Evolutionary conservation across 2,888 invertebrate genomes (phyloP), one percentile per base, ranked within the genome.

Genomic region (Andricus curvator): DNA sequence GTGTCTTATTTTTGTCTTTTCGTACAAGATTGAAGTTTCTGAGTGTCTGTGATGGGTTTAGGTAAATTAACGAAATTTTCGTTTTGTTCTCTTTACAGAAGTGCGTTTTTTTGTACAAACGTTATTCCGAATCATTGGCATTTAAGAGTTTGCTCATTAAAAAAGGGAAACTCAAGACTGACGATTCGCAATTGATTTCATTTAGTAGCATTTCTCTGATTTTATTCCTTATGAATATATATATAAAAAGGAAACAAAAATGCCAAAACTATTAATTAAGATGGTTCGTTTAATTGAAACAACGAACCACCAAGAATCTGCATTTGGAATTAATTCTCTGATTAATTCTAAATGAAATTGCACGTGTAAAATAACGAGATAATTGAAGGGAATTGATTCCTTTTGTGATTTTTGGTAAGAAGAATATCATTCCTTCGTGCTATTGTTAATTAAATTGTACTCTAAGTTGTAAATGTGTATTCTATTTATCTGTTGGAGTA

Each of bases 391-490:
- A 33, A 77, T 77, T 77, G 29, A 56, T 62, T 70, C 64, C 8
- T 0, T 29, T 25, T 64, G 64, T 64, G 17, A 51, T 74, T 33
- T 37, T 37, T 51, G 62, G 60, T 25, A 78, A 62, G 33, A 56
- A 74, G 51, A 44, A 44, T 51, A 80, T 70, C 60, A 41, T 80
- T 74, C 78, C 70, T 78, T 80, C 65, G 65, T 74, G 78, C 78
- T 78, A 44, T 80, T 64, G 41, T 74, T 62, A 41, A 64, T 64
- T 80, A 48, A 22, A 65, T 65, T 74, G 17, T 29, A 64, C 64
- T 64, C 25, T 62, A 62, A 62, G 62, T 22, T 64, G 29, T 64
- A 64, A 64, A 64, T 64, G 64, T 64, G 6, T 64, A 64, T 29
- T 64, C 25, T 64, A 15, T 29, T 48, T 48, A 48, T 48, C 48